These are phyloP conservation scores for Tigriopus californicus DNA, from an alignment of 2,888 invertebrate genomes.

Conservation along the genomic window DNA sequence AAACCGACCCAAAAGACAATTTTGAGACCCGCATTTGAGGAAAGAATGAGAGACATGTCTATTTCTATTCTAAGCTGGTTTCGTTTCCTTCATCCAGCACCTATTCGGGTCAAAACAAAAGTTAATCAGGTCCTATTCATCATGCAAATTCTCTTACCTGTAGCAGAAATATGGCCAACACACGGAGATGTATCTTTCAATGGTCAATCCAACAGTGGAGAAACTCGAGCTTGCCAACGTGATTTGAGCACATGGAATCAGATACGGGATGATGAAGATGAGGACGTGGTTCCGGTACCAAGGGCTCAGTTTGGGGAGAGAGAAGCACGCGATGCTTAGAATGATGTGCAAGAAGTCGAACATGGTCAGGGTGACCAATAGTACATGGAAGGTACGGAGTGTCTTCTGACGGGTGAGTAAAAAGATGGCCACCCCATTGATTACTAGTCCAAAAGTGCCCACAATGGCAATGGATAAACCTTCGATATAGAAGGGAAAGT, in stretches of 20 bases:
- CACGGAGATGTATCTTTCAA: not conserved
- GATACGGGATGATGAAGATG: not conserved
- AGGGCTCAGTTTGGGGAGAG: not conserved
- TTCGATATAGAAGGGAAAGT: not conserved
- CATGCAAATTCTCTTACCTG: not conserved
- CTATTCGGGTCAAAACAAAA: too few species aligned
- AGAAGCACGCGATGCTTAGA: not conserved
- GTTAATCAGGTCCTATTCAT: too few species aligned
- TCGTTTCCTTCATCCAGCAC: too few species aligned
- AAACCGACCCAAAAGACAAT: too few species aligned
- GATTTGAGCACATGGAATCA: conserved; percentile 1
- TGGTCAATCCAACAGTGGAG: not conserved
- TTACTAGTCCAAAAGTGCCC: not conserved
- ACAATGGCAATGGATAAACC: not conserved
- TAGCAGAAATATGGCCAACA: not conserved
- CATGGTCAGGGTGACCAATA: not conserved
- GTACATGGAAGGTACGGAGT: not conserved
- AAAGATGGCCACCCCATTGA: not conserved
- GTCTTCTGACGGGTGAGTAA: not conserved
- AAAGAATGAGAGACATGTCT: too few species aligned
- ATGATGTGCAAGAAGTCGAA: not conserved
- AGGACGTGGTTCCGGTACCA: not conserved
- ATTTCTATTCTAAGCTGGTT: too few species aligned
- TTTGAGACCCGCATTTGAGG: too few species aligned
- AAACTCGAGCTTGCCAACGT: not conserved